phyloP scores from a whole-genome alignment of 2,888 invertebrate genomes.

The Spodoptera littoralis region DNA sequence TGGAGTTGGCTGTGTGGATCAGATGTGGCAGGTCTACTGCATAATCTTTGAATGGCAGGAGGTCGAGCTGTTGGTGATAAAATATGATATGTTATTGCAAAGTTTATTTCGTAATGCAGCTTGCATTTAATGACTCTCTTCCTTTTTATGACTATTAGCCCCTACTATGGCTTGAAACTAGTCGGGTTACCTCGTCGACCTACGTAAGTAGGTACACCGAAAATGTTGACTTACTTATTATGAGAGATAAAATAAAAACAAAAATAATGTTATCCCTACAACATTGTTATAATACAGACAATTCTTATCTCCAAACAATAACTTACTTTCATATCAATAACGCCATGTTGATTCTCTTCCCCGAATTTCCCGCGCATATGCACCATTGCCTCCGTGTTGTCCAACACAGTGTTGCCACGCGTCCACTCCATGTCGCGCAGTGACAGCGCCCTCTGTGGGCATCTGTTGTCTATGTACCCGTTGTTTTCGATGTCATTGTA shows the following conservation, averaged over 20 bases:
- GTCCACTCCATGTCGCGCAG: slow-evolving; percentile 67
- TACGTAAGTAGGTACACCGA: too few species aligned
- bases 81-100: background rate
- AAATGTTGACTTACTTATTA: too few species aligned
- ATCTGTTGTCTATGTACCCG: slow-evolving; percentile 71
- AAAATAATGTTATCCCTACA: too few species aligned
- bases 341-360: slow-evolving; percentile 52
- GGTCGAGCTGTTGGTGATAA: slow-evolving; percentile 82
- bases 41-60: slow-evolving; percentile 82
- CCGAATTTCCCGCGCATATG: slow-evolving; percentile 59
- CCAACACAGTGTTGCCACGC: slow-evolving; percentile 66
- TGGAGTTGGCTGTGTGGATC: slow-evolving; percentile 90
- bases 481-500: slow-evolving; percentile 89
- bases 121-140: too few species aligned
- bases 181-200: too few species aligned
- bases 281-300: too few species aligned
- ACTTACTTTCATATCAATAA: slow-evolving; percentile 70
- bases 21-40: slow-evolving; percentile 89
- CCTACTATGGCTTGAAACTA: too few species aligned
- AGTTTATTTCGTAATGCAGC: too few species aligned
- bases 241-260: too few species aligned
- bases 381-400: slow-evolving; percentile 76
- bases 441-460: slow-evolving; percentile 68
- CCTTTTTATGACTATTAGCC: too few species aligned
- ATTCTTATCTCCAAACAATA: too few species aligned